Base-by-base conservation (phyloP, 2,888 invertebrate species). In the Spodoptera exigua region DNA sequence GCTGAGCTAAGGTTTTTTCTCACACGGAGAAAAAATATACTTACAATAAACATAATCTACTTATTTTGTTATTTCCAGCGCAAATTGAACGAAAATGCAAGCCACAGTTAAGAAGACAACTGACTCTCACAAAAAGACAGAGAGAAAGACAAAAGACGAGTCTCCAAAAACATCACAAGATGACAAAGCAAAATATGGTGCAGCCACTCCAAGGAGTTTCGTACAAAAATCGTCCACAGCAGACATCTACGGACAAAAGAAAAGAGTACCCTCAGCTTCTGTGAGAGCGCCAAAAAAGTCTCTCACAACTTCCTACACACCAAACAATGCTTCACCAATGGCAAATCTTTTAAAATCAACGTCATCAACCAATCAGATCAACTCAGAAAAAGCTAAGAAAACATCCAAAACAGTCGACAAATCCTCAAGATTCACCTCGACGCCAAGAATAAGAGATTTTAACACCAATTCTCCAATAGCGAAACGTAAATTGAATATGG, bases 161-260 rank as follows among this genome's bases (percentile, higher is more conserved):
- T 32, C 55, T 9, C 9, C 76, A 2, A 78, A 74, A 56, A 82
- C 76, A 32, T 16, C 76, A 5, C 72, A 72, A 61, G 90, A 91
- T 10, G 91, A 90, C 5, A 90, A 86, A 66, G 53, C 77, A 0
- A 91, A 89, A 63, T 74, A 79, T 60, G 83, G 76, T 5, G 60
- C 76, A 0, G 79, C 89, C 0, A 92, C 92, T 0, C 90, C 92
- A 9, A 79, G 89, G 17, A 87, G 79, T 47, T 90, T 81, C 32
- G 4, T 86, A 5, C 86, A 82, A 44, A 91, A 91, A 61, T 82
- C 90, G 0, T 78, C 87, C 0, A 79, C 91, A 0, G 81, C 86
- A 0, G 93, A 93, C 58, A 91, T 94, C 65, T 93, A 94, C 51
- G 82, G 84, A 0, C 84, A 85, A 59, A 89, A 79, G 63, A 89